These are phyloP conservation scores for Sebastes nivosus DNA, from an alignment of 2,797 vertebrate genomes.

Conservation along the genomic window DNA sequence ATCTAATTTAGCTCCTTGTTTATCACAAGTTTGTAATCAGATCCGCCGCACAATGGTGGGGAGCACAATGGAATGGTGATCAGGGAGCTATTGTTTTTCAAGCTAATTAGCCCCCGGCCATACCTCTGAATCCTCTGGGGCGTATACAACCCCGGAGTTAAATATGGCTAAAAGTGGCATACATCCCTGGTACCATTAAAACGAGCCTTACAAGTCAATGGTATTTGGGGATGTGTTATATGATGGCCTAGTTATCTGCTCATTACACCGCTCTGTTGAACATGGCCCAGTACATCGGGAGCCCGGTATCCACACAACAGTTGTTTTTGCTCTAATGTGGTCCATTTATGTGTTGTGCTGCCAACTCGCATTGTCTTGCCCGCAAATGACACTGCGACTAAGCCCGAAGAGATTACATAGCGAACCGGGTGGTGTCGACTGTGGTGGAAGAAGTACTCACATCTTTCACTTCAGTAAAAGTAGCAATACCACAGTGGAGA, in stretches of 20 bases:
- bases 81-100: constrained; percentile 89
- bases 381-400: constrained; percentile 40
- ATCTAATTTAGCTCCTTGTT: constrained; percentile 87
- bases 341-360: constrained; percentile 69
- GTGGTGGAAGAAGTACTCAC: too few relatives aligned
- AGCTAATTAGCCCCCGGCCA: constrained; percentile 82
- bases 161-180: constrained; percentile 82
- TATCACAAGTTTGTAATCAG: constrained; percentile 84
- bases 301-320: constrained; percentile 60
- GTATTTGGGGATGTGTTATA: constrained; percentile 77
- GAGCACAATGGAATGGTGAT: constrained; percentile 84
- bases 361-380: constrained; percentile 52
- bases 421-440: constrained; percentile 11
- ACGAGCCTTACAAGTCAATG: constrained; percentile 86
- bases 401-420: constrained; percentile 34
- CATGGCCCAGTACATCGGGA: constrained; percentile 50
- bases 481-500: too few relatives aligned
- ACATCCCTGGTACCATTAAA: constrained; percentile 73
- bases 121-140: constrained; percentile 75
- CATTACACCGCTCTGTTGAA: constrained; percentile 67
- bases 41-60: constrained; percentile 79
- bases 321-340: constrained; percentile 75
- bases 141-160: constrained; percentile 62
- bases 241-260: constrained; percentile 74
- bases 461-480: too few relatives aligned